Conservation (phyloP, 2,888 invertebrate species). For the Blastobasis adustella region DNA sequence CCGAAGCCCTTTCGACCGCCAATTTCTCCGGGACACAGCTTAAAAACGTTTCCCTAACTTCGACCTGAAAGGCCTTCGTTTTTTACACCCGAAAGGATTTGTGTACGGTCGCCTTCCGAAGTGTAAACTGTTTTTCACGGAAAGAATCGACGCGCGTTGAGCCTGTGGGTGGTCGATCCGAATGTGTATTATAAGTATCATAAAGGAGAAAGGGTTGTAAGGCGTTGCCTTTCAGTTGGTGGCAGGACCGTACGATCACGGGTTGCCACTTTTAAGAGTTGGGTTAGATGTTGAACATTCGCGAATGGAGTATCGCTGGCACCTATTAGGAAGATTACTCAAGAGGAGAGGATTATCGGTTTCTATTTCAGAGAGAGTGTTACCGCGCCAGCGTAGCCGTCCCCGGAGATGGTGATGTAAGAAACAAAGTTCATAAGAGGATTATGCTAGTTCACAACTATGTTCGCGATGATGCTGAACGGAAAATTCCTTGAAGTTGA, state of each 20-base stretch:
- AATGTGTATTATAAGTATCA: too few species aligned
- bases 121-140: constrained; percentile 26
- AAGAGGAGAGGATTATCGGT: constrained; percentile 14
- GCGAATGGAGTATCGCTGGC: too few species aligned
- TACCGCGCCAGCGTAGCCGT: background rate
- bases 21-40: constrained; percentile 51
- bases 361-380: constrained; percentile 17
- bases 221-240: too few species aligned
- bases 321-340: too few species aligned
- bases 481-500: too few species aligned
- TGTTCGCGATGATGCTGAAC: constrained; percentile 1
- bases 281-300: too few species aligned
- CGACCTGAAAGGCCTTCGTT: constrained; percentile 33
- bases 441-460: constrained; percentile 25
- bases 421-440: constrained; percentile 27
- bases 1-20: constrained; percentile 40
- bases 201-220: too few species aligned
- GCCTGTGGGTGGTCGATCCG: too few species aligned
- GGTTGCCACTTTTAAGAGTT: too few species aligned
- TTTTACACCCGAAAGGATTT: constrained; percentile 45
- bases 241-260: too few species aligned
- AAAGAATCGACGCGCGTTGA: constrained; percentile 13
- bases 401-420: constrained; percentile 20
- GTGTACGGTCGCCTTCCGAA: constrained; percentile 33
- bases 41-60: constrained; percentile 51